Evolutionary conservation across 1,140 invertebrate species (phyloP).

Genomic region (Aphaenogaster rudis): DNA sequence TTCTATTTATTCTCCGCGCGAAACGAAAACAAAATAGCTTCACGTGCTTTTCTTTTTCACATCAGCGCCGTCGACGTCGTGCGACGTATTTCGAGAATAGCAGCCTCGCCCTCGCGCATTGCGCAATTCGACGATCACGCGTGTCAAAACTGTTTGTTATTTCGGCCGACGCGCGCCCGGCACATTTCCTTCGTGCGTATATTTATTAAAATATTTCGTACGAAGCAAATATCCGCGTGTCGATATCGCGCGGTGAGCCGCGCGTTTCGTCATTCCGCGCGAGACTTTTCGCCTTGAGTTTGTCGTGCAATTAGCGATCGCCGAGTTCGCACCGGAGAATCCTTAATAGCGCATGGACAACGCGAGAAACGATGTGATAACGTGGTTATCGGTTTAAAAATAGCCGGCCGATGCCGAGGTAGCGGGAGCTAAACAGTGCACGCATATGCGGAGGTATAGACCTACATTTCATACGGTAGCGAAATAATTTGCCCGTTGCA

Average conservation of each 20-base stretch:
- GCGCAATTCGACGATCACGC: constrained; percentile 50
- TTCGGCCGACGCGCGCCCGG: not conserved
- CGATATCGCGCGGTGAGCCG: not conserved
- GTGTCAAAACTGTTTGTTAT: constrained; percentile 55
- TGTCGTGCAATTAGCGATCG: constrained; percentile 23
- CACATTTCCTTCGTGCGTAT: constrained; percentile 33
- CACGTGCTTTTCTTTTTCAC: constrained; percentile 44
- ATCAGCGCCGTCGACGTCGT: not conserved
- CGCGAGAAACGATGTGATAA: constrained; percentile 54
- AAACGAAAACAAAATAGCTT: constrained; percentile 39
- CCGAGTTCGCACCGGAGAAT: constrained; percentile 5
- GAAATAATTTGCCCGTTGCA: constrained; percentile 37
- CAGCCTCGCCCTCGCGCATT: constrained; percentile 42
- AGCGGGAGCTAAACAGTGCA: constrained; percentile 37
- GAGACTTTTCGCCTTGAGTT: constrained; percentile 40
- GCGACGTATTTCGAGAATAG: constrained; percentile 52
- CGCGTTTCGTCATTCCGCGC: not conserved
- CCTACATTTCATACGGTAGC: constrained; percentile 36
- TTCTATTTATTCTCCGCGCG: constrained; percentile 52
- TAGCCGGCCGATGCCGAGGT: constrained; percentile 39
- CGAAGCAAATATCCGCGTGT: constrained; percentile 21
- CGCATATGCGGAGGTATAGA: constrained; percentile 30
- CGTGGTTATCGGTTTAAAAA: constrained; percentile 68
- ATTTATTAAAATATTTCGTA: constrained; percentile 22
- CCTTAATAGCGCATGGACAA: constrained; percentile 25